Conservation (phyloP, 1,140 invertebrate species). For the Agrilus planipennis region DNA sequence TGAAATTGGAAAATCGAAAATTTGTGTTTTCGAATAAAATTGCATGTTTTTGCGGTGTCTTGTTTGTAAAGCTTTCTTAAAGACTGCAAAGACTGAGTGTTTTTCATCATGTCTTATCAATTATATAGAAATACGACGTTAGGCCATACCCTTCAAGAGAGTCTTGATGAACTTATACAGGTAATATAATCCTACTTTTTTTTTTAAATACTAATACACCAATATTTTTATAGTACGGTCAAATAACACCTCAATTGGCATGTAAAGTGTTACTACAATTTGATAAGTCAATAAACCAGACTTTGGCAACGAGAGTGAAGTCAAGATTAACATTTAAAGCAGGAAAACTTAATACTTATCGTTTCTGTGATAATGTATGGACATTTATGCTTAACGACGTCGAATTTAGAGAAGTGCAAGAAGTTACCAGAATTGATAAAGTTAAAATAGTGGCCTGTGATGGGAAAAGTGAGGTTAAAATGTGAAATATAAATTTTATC, state of each 20-base stretch:
- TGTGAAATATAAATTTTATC: slow-evolving; percentile 9
- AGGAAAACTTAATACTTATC: slow-evolving; percentile 93
- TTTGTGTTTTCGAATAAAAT: no score
- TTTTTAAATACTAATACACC: not conserved
- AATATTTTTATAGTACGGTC: slow-evolving; percentile 70
- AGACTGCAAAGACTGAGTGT: no score
- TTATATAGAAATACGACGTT: slow-evolving; percentile 95
- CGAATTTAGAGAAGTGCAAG: slow-evolving; percentile 92
- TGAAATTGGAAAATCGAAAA: no score
- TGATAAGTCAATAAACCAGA: slow-evolving; percentile 93
- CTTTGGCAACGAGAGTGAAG: slow-evolving; percentile 84
- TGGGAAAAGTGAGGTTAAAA: slow-evolving; percentile 72
- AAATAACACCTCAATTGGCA: slow-evolving; percentile 86
- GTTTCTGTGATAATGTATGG: slow-evolving; percentile 99
- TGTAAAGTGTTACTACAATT: slow-evolving; percentile 91
- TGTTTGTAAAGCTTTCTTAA: no score
- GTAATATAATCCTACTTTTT: slow-evolving; percentile 32
- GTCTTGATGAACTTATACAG: slow-evolving; percentile 84
- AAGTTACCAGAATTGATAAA: slow-evolving; percentile 90
- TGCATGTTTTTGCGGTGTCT: no score
- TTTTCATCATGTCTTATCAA: slow-evolving; percentile 75
- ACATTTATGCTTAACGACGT: slow-evolving; percentile 99
- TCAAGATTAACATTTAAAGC: slow-evolving; percentile 91
- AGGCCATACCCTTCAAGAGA: slow-evolving; percentile 92
- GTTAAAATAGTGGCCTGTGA: slow-evolving; percentile 99